These are phyloP conservation scores for Notarius lentiginosus DNA, from an alignment of 2,113 vertebrate genomes.

Conservation along the genomic window DNA sequence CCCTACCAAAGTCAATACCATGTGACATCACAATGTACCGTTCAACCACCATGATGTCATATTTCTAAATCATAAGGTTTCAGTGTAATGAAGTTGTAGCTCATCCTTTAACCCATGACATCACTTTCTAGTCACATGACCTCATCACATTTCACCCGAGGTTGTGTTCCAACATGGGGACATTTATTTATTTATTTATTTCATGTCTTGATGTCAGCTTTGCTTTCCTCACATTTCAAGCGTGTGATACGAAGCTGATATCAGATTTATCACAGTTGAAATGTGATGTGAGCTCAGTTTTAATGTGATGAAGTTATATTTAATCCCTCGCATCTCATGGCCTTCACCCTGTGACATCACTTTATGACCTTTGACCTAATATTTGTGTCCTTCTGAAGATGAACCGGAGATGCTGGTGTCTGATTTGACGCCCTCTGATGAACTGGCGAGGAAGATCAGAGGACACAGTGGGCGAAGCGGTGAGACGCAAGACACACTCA, in stretches of 20 bases:
- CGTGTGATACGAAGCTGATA: not conserved
- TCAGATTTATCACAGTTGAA: not conserved
- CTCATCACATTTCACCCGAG: not conserved
- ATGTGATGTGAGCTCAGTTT: not conserved
- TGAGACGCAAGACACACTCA: conserved; percentile 60
- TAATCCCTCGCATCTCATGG: not conserved
- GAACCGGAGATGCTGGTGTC: conserved; percentile 91
- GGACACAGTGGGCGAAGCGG: conserved; percentile 77
- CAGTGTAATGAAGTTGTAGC: not conserved
- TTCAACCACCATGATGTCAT: not conserved
- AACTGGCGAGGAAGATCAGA: conserved; percentile 88
- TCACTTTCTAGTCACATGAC: not conserved
- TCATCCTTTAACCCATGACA: not conserved
- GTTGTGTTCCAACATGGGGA: too few species aligned
- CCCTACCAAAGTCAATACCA: too few species aligned
- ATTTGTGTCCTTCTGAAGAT: conserved; percentile 54
- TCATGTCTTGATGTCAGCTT: not conserved
- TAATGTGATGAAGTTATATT: not conserved
- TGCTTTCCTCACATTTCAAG: not conserved
- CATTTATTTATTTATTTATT: too few species aligned
- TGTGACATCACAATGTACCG: not conserved
- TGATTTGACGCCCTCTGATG: conserved; percentile 84
- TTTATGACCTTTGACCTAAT: conserved; percentile 6
- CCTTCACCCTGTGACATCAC: not conserved
- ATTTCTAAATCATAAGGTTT: not conserved